A percentile compares a stretch with the other conserved stretches of the same genome.
Conservation (phyloP, 1,140 invertebrate genomes). For the Oreohelix idahoensis region DNA sequence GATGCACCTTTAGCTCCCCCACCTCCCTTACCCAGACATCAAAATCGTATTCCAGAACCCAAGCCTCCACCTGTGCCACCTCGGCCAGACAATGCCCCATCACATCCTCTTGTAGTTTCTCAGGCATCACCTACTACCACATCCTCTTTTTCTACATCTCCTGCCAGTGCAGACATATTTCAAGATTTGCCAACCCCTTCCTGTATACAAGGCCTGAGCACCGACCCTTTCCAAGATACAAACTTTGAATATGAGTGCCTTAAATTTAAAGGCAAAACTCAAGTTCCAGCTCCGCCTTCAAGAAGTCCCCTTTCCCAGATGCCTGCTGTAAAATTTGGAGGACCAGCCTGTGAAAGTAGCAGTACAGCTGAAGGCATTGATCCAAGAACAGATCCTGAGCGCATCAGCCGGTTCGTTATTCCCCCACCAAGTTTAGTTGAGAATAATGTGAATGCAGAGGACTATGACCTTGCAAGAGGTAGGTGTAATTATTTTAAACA, state of each 20-base stretch:
- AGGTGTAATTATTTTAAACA: too few relatives aligned
- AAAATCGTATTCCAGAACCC: slow-evolving; percentile 14
- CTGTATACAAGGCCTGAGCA: not conserved
- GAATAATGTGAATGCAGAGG: not conserved
- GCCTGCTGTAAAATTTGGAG: not conserved
- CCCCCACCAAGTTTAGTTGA: not conserved
- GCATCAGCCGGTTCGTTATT: slow-evolving; percentile 27
- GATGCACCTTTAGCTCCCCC: slow-evolving; percentile 23
- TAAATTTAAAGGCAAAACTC: slow-evolving; percentile 26
- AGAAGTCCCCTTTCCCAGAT: not conserved
- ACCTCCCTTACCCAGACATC: slow-evolving; percentile 26
- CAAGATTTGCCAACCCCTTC: not conserved
- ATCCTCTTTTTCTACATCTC: not conserved
- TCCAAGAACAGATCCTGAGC: slow-evolving; percentile 2
- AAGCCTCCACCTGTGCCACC: slow-evolving; percentile 20
- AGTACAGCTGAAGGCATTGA: not conserved
- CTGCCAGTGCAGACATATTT: not conserved
- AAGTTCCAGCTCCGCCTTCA: not conserved
- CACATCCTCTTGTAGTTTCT: not conserved
- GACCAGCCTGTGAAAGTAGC: not conserved
- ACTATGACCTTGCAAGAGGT: slow-evolving; percentile 16
- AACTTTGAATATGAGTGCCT: slow-evolving; percentile 22
- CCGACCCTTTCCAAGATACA: slow-evolving; percentile 17
- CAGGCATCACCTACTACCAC: not conserved
- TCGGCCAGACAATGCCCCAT: not conserved